These are phyloP conservation scores for Halcyon leucocephala DNA, from an alignment of 2,797 vertebrate genomes.

Conservation along the genomic window DNA sequence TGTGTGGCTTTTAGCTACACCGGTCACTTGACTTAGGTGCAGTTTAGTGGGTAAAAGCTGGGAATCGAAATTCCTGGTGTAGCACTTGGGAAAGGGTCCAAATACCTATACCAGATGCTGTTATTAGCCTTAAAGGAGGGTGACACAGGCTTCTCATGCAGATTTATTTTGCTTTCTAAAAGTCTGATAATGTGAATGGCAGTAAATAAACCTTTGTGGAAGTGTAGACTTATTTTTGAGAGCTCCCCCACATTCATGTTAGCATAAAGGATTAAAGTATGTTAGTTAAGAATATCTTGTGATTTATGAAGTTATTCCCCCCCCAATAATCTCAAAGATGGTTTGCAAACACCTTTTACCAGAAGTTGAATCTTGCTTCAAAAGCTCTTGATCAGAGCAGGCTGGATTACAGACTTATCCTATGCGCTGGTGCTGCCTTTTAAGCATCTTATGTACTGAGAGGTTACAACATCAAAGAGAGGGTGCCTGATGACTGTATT, in stretches of 20 bases:
- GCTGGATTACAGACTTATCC: not conserved
- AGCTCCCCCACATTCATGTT: not conserved
- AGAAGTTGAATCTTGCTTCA: not conserved
- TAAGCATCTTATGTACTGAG: not conserved
- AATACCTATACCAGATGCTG: not conserved
- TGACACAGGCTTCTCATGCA: not conserved
- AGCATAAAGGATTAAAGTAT: not conserved
- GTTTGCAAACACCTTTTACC: not conserved
- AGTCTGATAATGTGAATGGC: not conserved
- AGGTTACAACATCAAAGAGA: conserved; percentile 31
- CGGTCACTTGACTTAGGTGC: not conserved
- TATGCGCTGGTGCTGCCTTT: not conserved
- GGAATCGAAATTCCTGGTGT: not conserved
- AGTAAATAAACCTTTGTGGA: not conserved
- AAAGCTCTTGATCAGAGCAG: not conserved
- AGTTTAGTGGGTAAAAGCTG: not conserved
- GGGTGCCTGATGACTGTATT: not conserved
- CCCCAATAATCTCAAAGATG: not conserved
- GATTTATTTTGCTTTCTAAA: not conserved
- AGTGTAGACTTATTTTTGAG: not conserved
- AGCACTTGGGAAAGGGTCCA: not conserved
- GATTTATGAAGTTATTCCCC: too few relatives aligned
- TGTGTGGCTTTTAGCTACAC: not conserved
- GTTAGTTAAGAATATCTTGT: not conserved
- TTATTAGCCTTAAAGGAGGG: not conserved